Base-by-base conservation (phyloP, 2,113 vertebrate genomes). In the Sylvilagus bachmani region DNA sequence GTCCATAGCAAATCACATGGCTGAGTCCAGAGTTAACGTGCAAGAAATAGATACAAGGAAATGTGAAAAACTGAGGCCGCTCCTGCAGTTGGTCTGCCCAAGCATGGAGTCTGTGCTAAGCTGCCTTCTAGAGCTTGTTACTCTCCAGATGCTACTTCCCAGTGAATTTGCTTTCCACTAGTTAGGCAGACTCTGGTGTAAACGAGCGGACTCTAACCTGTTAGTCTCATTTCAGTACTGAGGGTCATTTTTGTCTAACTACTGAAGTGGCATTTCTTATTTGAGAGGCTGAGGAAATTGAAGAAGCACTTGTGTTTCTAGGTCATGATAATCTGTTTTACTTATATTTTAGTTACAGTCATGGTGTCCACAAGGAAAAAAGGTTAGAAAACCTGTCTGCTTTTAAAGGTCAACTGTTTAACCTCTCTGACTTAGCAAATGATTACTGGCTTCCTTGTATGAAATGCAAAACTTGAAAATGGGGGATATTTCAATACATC, bases 401-500 rank as follows among this genome's bases (percentile, higher is more conserved):
- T 44, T 44, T 44, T 44, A 44, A 44, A 44, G 44, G 44, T 44
- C 44, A 73, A 5, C 69, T 84, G 69, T 94, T 88, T 94, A 70
- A 81, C 66, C 4, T 86, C 38, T 93, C 55, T 14, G 27, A 19
- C 36, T 75, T 87, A 90, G 73, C 44, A 58, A 36, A 70, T 86
- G 38, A 92, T 92, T 36, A 74, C 66, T 95, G 19, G 29, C 86
- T 81, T 93, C 36, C 49, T 80, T 33, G 4, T 71, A 77, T 64
- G 36, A 95, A 92, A 75, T 62, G 77, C 24, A 88, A 27, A 74
- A 87, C 67, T 67, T 94, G 29, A 94, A 61, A 69, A 22, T 73
- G 33, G 61, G 36, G 66, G 49, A 91, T 80, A 75, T 70, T 73
- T 81, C 55, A 93, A 66, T 75, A 36, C 44, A 82, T 82, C 55